Conservation (phyloP, 2,113 vertebrate genomes). For the Orthochromis malagaraziensis region DNA sequence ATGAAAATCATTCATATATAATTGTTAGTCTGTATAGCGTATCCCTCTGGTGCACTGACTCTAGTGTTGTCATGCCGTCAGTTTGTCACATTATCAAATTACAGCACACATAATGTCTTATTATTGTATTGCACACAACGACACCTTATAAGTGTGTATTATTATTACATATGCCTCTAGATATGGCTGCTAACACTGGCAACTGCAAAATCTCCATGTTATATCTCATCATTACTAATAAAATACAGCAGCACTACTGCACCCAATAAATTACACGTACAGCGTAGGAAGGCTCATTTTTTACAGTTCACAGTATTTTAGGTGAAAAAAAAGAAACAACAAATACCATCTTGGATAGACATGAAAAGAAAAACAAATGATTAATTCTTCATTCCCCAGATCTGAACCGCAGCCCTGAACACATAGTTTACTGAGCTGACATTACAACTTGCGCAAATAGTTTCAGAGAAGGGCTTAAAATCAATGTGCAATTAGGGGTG, state of each 20-base stretch:
- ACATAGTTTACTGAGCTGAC: constrained; percentile 54
- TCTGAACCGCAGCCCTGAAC: constrained; percentile 16
- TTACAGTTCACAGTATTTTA: background rate
- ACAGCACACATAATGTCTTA: background rate
- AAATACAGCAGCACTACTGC: background rate
- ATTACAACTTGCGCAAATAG: constrained; percentile 53
- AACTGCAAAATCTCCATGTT: background rate
- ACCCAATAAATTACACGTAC: background rate
- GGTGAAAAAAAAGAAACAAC: background rate
- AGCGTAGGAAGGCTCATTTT: background rate
- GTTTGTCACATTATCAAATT: background rate
- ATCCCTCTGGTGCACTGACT: constrained; percentile 1
- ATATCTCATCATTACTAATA: background rate
- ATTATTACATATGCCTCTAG: background rate
- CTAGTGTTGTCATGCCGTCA: background rate
- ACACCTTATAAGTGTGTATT: background rate
- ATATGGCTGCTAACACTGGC: background rate
- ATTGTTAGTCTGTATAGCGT: constrained; percentile 6
- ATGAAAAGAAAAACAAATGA: constrained; percentile 20
- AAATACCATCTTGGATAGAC: background rate
- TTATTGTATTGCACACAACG: background rate
- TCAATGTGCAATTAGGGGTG: constrained; percentile 65
- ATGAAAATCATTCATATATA: constrained; percentile 27
- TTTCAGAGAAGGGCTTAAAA: constrained; percentile 50
- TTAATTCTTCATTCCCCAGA: constrained; percentile 29